Conservation (phyloP, 2,888 invertebrate species). For the Temnothorax rugatulus region DNA sequence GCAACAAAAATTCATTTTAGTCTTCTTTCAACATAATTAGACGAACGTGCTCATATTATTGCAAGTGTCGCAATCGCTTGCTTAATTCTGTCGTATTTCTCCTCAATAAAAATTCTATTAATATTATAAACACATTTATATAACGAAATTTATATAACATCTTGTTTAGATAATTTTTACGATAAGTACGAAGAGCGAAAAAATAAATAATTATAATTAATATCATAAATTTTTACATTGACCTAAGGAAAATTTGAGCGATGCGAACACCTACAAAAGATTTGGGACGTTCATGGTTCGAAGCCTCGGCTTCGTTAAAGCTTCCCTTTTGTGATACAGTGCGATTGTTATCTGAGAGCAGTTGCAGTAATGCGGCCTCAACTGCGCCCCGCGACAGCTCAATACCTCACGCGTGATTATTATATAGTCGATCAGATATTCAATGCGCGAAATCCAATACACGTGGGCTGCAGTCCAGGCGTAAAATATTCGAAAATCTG, state of each 20-base stretch:
- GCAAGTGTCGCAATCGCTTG: not conserved
- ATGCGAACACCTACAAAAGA: not conserved
- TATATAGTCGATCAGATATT: conserved; percentile 40
- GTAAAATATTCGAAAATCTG: conserved; percentile 45
- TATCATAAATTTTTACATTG: not conserved
- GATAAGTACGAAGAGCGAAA: not conserved
- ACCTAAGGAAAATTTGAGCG: not conserved
- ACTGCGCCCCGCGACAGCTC: not conserved
- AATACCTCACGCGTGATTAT: conserved; percentile 20
- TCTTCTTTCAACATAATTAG: not conserved
- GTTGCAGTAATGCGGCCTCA: conserved; percentile 13
- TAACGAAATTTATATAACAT: not conserved
- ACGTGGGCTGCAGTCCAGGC: not conserved
- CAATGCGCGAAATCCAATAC: conserved; percentile 39
- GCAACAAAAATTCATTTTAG: not conserved
- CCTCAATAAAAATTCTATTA: not conserved
- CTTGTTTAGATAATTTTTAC: not conserved
- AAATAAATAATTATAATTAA: not conserved
- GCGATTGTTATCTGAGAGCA: conserved; percentile 8
- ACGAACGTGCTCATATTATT: not conserved
- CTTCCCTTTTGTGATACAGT: not conserved
- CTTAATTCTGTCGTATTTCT: not conserved
- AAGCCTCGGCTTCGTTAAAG: not conserved
- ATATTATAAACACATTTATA: not conserved
- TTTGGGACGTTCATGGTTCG: not conserved